These are phyloP conservation scores for Otus scops DNA, from an alignment of 2,797 vertebrate genomes.

Conservation along the genomic window DNA sequence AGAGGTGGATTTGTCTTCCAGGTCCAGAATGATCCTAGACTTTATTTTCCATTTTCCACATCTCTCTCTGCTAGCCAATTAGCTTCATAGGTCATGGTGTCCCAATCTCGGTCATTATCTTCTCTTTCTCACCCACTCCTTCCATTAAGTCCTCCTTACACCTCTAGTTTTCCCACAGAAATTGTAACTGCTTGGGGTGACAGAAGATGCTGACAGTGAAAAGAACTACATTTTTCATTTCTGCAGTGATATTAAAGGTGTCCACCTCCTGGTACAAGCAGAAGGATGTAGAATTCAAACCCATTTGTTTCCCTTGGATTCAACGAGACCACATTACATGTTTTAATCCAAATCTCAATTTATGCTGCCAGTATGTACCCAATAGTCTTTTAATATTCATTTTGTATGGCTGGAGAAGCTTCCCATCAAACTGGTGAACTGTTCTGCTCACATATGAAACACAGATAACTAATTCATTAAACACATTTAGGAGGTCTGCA, in stretches of 20 bases:
- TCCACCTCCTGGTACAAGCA: background rate
- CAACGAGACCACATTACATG: background rate
- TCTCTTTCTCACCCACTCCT: background rate
- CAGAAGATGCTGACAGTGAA: background rate
- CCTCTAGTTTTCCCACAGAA: background rate
- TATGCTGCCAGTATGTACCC: background rate
- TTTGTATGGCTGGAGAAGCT: background rate
- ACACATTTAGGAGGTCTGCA: background rate
- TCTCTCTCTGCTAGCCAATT: background rate
- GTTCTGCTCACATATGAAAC: background rate
- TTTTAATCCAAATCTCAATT: background rate
- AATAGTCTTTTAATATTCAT: background rate
- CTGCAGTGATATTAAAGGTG: background rate
- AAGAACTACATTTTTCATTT: background rate
- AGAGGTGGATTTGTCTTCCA: background rate
- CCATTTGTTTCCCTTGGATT: background rate
- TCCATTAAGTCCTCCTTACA: background rate
- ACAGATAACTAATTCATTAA: background rate
- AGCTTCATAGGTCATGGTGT: background rate
- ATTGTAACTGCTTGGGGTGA: background rate
- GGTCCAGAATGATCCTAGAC: background rate
- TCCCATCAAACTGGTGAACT: background rate
- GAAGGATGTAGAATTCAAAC: background rate
- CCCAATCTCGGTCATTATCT: background rate
- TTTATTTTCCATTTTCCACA: background rate